These are phyloP conservation scores for Propithecus perrieri DNA, from an alignment of 2,797 vertebrate species.

Conservation along the genomic window DNA sequence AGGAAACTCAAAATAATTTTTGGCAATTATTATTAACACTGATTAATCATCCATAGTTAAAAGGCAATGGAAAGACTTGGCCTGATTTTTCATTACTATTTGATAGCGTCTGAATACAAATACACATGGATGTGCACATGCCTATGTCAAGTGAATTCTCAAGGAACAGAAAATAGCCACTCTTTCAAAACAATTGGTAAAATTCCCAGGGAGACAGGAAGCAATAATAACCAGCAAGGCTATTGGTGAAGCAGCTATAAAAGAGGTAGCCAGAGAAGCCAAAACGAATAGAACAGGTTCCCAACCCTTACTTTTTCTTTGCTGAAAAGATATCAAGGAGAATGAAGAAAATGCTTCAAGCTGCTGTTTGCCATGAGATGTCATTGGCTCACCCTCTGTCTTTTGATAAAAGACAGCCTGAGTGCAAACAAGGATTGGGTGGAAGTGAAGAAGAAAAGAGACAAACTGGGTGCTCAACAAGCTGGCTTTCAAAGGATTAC, in stretches of 20 bases:
- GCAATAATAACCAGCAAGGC: background rate
- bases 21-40: background rate
- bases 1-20: background rate
- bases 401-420: conserved; percentile 10
- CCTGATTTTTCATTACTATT: background rate
- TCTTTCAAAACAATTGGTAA: conserved; percentile 34
- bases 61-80: background rate
- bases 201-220: conserved; percentile 7
- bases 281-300: conserved; percentile 61
- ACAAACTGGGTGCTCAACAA: conserved; percentile 51
- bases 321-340: conserved; percentile 73
- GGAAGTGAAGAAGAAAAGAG: background rate
- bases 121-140: background rate
- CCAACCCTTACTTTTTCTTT: conserved; percentile 67
- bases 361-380: background rate
- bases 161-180: conserved; percentile 9
- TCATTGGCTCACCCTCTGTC: conserved; percentile 1
- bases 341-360: conserved; percentile 57
- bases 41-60: background rate
- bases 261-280: conserved; percentile 48
- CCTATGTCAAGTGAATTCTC: background rate
- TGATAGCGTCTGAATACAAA: background rate
- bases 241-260: conserved; percentile 43
- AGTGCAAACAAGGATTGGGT: background rate
- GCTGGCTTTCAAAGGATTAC: conserved; percentile 1